A percentile compares a stretch with the other conserved stretches of the same genome.
Evolutionary conservation across 2,888 invertebrate species (phyloP).

Genomic region (Macropis europaea): DNA sequence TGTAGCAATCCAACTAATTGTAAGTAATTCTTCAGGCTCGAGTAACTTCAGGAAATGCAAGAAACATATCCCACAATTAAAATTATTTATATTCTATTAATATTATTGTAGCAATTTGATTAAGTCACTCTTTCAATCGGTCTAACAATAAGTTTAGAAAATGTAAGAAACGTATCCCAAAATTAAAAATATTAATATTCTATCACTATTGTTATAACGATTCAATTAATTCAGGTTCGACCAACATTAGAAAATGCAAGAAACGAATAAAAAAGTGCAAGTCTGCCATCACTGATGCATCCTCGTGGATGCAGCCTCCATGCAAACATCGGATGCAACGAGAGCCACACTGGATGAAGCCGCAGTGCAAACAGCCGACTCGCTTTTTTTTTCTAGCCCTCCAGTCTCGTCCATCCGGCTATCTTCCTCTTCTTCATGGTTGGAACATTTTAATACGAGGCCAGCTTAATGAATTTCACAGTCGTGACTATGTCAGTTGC

Average conservation of each 20-base stretch:
- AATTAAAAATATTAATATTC: too few species aligned
- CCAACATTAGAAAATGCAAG: not conserved
- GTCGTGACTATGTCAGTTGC: not conserved
- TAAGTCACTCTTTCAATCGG: too few species aligned
- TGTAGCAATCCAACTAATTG: too few species aligned
- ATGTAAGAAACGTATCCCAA: too few species aligned
- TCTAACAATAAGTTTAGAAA: too few species aligned
- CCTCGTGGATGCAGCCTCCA: slow-evolving; percentile 5
- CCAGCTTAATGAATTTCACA: slow-evolving; percentile 38
- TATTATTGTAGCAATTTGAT: too few species aligned
- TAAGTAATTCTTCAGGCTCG: too few species aligned
- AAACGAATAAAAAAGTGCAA: not conserved
- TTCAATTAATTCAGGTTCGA: too few species aligned
- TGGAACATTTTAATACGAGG: slow-evolving; percentile 25
- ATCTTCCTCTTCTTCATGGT: not conserved
- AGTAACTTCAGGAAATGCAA: too few species aligned
- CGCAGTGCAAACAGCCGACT: slow-evolving; percentile 36
- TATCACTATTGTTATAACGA: too few species aligned
- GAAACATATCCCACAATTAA: too few species aligned
- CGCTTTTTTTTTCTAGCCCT: not conserved
- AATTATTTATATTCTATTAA: too few species aligned
- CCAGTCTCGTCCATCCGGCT: not conserved
- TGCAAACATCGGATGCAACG: slow-evolving; percentile 27
- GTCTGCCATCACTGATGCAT: slow-evolving; percentile 1
- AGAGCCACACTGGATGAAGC: slow-evolving; percentile 25